phyloP scores from a whole-genome alignment of 2,888 invertebrate genomes.

The Sisyra nigra region DNA sequence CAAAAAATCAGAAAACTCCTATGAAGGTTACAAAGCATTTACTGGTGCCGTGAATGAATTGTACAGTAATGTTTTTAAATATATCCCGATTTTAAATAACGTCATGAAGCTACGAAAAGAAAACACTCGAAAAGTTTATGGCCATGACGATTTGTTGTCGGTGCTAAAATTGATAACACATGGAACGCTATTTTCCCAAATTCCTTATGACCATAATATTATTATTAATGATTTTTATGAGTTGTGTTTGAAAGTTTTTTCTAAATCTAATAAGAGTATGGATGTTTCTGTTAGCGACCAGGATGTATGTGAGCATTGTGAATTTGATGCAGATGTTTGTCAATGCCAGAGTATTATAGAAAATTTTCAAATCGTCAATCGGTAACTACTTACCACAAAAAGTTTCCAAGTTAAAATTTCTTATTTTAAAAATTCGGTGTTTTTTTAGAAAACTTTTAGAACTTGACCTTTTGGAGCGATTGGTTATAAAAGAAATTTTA shows the following conservation, averaged over 20 bases:
- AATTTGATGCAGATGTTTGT: constrained; percentile 41
- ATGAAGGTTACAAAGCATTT: constrained; percentile 45
- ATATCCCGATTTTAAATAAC: constrained; percentile 35
- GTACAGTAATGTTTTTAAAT: constrained; percentile 36
- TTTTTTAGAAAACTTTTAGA: constrained; percentile 42
- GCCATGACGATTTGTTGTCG: constrained; percentile 33
- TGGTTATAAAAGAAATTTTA: constrained; percentile 74
- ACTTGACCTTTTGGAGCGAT: constrained; percentile 61
- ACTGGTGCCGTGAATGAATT: constrained; percentile 48
- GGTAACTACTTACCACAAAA: constrained; percentile 27
- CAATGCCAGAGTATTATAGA: constrained; percentile 48
- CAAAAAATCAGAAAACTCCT: constrained; percentile 31
- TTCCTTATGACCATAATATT: constrained; percentile 50
- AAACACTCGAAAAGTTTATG: constrained; percentile 33
- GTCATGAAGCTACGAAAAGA: constrained; percentile 34
- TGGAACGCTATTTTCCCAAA: constrained; percentile 49
- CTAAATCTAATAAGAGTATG: constrained; percentile 19
- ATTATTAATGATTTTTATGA: constrained; percentile 62
- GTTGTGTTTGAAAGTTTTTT: constrained; percentile 58
- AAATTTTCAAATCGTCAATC: constrained; percentile 62
- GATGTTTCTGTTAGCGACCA: constrained; percentile 37
- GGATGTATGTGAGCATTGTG: constrained; percentile 56
- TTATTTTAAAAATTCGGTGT: no score
- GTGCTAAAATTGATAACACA: constrained; percentile 48
- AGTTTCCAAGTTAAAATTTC: no score